Base-by-base conservation (phyloP, 2,797 vertebrate genomes). In the Mormyrops attenuatus region DNA sequence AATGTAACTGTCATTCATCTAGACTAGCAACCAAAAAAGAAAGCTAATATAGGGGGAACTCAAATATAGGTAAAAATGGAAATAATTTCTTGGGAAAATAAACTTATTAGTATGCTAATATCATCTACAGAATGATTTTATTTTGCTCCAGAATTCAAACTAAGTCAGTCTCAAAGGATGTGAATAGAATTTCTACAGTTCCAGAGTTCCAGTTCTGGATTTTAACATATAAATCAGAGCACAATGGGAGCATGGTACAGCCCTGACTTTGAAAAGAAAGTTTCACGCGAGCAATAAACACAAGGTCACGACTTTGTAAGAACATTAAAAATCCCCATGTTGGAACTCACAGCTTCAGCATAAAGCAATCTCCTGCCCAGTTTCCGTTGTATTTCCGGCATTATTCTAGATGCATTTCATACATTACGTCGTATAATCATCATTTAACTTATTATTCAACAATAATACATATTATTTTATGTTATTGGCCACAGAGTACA, bases 1-100 rank as follows among this genome's bases (percentile, higher is more conserved):
- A 89, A 49, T 85, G 49, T 84, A 55, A 89, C 11, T 89, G 34
- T 57, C 77, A 89, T 60, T 60, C 50, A 84, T 89, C 57, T 55
- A 44, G 20, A 89, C 80, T 55, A 41, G n/a, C 38, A 13, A n/a
- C 20, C 22, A 3, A 85, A 57, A 60, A 60, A 52, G 5, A 34
- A 34, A n/a, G 13, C 9, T 1, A 69, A 69, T 63, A 63, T 3
- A 26, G 57, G 13, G 34, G 30, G 66, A 73, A 38, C 11, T 73
- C 66, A 73, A 13, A 15, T 77, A 77, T 41, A 80, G 73, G 34
- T 41, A 44, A 44, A 41, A 77, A 80, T 44, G 34, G 38, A 80
- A 80, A 44, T 44, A 7, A 80, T 80, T 80, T 80, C 66, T 73
- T 73, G 66, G 66, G 57, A 73, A 73, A 34, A 73, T 73, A 38